Percentiles rank a stretch among this genome's conserved stretches.
Evolutionary conservation across 2,113 vertebrate species (phyloP).

Genomic region (Tyto alba): DNA sequence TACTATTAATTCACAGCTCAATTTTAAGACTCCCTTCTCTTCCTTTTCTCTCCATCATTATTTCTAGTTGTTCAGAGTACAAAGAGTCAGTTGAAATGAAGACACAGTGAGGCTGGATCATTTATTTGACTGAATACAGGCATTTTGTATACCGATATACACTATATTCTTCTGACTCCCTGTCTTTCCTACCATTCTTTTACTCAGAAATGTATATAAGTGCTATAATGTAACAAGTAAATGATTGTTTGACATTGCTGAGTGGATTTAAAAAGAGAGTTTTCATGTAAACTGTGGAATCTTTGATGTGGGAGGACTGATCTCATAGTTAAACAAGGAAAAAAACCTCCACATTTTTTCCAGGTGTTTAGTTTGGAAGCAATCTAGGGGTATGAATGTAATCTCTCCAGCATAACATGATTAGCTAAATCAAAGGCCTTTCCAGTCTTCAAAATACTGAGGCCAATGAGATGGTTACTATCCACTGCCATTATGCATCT

Average conservation of each 20-base stretch:
- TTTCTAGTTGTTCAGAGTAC: background rate
- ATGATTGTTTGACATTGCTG: background rate
- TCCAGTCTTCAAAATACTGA: background rate
- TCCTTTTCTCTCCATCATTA: background rate
- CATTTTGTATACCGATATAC: background rate
- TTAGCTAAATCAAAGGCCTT: background rate
- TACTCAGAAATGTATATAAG: background rate
- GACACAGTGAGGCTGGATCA: background rate
- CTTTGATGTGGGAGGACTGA: background rate
- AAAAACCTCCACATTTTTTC: background rate
- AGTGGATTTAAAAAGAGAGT: background rate
- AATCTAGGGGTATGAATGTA: background rate
- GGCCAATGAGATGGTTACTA: background rate
- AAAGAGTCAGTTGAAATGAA: background rate
- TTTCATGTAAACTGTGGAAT: background rate
- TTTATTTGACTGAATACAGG: background rate
- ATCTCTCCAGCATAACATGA: background rate
- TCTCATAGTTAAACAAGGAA: background rate
- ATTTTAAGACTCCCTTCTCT: background rate
- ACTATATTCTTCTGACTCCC: background rate
- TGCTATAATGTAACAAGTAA: background rate
- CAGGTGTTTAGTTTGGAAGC: background rate
- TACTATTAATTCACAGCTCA: background rate
- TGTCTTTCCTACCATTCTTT: background rate
- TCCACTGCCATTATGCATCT: background rate